These are phyloP conservation scores for Numenius arquata DNA, from an alignment of 2,113 vertebrate genomes.

Conservation along the genomic window DNA sequence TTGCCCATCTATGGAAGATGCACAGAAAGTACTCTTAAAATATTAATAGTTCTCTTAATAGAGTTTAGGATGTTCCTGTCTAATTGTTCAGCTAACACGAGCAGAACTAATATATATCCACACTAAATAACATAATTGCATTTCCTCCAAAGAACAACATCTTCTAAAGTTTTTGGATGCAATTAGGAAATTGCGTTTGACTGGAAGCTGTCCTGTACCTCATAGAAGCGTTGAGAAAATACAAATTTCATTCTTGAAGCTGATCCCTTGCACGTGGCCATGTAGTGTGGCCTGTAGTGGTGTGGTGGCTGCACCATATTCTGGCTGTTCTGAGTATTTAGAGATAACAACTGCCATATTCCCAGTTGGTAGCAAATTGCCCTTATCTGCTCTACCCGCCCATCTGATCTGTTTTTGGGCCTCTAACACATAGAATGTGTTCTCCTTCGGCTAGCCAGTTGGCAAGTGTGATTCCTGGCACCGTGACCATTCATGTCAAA, in stretches of 20 bases:
- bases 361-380: neutral
- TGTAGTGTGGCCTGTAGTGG: fast-evolving
- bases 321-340: neutral
- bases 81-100: neutral
- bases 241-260: neutral
- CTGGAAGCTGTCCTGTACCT: neutral
- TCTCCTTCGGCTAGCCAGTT: neutral
- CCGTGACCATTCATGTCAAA: fast-evolving
- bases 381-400: neutral
- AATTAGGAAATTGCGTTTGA: neutral
- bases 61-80: neutral
- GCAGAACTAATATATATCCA: neutral
- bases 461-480: neutral
- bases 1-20: neutral
- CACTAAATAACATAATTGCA: neutral
- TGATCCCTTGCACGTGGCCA: neutral
- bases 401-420: neutral
- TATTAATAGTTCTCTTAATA: neutral
- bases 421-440: neutral
- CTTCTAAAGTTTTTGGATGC: neutral
- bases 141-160: neutral
- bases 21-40: neutral
- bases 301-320: neutral
- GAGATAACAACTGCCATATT: neutral
- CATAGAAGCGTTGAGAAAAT: neutral